Base-by-base conservation (phyloP, 1,140 invertebrate species). In the Drosophila ohnishii region DNA sequence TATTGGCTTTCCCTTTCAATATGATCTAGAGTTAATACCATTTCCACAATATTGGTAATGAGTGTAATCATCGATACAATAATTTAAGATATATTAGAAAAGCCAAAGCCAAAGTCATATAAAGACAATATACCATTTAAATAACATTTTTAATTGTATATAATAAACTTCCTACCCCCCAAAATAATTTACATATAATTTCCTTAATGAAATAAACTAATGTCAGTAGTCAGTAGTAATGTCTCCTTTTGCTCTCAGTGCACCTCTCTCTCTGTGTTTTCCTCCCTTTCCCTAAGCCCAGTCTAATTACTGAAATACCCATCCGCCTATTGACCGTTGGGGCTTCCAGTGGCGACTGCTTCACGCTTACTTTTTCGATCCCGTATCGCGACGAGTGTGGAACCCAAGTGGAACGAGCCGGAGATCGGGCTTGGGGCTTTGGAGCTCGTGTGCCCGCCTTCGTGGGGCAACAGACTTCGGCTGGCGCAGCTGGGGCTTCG, bases 331-430 rank as follows among this genome's bases (percentile, higher is more conserved):
- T 62, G 73, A 58, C 67, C 63, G 67, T 16, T 53, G 19, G 72
- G 73, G 75, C 79, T 70, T 62, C 67, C 22, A 67, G 56, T 63
- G 45, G 75, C 75, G 75, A 86, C 82, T 87, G 78, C 64, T 63
- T 16, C 65, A 58, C 69, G 82, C 67, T 61, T 62, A 72, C 59
- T 61, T 60, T 78, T 79, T 35, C 58, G 50, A 53, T 35, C 69
- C 80, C 67, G 72, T 77, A 70, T 82, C 79, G 83, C 22, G 58
- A 67, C 42, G 47, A 56, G 39, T 72, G 61, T 74, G 75, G 75
- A 78, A 25, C 67, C n/a, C 57, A 57, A 87, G 83, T 87, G 85
- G 80, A 89, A 53, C 76, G 37, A 66, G 75, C 51, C 34, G 45
- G 57, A 61, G 72, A 45, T 53, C 56, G 40, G 30, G 13, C 51